phyloP scores from a whole-genome alignment of 2,888 invertebrate genomes.

The Phengaris alcon region DNA sequence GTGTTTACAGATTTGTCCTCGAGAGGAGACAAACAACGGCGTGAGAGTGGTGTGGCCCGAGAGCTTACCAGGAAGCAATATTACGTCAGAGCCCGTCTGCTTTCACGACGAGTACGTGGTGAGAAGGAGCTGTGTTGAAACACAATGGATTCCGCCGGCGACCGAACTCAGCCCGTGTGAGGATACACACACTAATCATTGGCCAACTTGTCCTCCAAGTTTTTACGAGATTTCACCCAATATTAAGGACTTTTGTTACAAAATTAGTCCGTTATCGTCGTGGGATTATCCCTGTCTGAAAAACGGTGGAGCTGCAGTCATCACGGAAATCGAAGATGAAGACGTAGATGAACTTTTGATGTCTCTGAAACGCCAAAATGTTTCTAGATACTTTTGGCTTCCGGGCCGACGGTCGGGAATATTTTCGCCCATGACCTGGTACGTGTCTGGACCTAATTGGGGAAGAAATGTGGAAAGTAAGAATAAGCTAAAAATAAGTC shows the following conservation, averaged over 20 bases:
- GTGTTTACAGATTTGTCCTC: conserved; percentile 55
- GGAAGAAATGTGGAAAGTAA: conserved; percentile 48
- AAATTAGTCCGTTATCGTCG: conserved; percentile 47
- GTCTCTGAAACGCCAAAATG: conserved; percentile 49
- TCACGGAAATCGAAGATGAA: conserved; percentile 55
- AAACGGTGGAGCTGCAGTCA: conserved; percentile 62
- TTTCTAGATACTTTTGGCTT: conserved; percentile 67
- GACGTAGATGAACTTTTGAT: conserved; percentile 53
- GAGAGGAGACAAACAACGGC: conserved; percentile 54
- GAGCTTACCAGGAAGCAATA: conserved; percentile 47
- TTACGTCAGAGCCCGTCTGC: conserved; percentile 60
- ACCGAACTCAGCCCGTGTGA: conserved; percentile 52
- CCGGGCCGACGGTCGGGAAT: conserved; percentile 65
- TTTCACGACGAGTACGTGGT: conserved; percentile 51
- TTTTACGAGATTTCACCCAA: conserved; percentile 54
- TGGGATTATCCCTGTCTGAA: conserved; percentile 66
- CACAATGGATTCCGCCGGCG: conserved; percentile 54
- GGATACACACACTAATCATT: conserved; percentile 49
- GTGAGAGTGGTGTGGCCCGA: conserved; percentile 58
- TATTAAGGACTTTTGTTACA: conserved; percentile 59
- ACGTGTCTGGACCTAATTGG: conserved; percentile 72
- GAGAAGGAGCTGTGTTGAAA: conserved; percentile 57
- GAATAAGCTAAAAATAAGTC: conserved; percentile 43
- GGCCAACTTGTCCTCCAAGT: conserved; percentile 58
- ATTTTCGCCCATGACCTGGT: conserved; percentile 68